Evolutionary conservation across 1,140 invertebrate species (phyloP).

Genomic region (Venturia canescens): DNA sequence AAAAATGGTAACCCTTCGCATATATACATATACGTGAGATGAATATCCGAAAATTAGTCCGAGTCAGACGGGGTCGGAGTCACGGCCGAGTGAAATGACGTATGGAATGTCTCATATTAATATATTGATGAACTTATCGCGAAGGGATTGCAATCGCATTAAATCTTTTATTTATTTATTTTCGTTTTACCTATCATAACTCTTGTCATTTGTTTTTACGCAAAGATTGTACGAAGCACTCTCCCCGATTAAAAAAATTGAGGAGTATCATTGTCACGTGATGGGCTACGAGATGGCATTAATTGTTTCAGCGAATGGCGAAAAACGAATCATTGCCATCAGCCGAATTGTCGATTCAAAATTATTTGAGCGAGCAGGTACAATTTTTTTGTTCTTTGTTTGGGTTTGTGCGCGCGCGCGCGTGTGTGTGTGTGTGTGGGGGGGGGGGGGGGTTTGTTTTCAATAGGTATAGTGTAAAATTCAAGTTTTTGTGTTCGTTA

Average conservation of each 20-base stretch:
- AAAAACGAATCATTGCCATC: not conserved
- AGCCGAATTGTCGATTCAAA: not conserved
- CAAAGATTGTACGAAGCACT: constrained; percentile 27
- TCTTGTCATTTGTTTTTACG: not conserved
- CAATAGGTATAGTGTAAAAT: too few species aligned
- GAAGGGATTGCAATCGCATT: not conserved
- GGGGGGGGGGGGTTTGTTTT: too few species aligned
- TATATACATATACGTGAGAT: too few species aligned
- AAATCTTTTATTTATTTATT: not conserved
- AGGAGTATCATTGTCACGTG: not conserved
- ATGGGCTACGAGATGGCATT: not conserved
- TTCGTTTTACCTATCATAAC: not conserved
- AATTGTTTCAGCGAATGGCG: not conserved
- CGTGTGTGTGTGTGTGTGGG: too few species aligned
- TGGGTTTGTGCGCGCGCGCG: too few species aligned
- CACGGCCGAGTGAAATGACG: too few species aligned
- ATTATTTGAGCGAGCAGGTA: not conserved
- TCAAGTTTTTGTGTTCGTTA: too few species aligned
- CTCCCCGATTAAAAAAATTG: not conserved
- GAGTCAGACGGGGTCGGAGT: too few species aligned
- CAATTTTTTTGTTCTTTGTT: not conserved
- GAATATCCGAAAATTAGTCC: too few species aligned
- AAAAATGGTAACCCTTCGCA: too few species aligned
- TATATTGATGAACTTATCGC: not conserved
- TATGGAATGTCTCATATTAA: too few species aligned